These are phyloP conservation scores for Halcyon smyrnensis DNA, from an alignment of 2,797 vertebrate species.

Conservation along the genomic window DNA sequence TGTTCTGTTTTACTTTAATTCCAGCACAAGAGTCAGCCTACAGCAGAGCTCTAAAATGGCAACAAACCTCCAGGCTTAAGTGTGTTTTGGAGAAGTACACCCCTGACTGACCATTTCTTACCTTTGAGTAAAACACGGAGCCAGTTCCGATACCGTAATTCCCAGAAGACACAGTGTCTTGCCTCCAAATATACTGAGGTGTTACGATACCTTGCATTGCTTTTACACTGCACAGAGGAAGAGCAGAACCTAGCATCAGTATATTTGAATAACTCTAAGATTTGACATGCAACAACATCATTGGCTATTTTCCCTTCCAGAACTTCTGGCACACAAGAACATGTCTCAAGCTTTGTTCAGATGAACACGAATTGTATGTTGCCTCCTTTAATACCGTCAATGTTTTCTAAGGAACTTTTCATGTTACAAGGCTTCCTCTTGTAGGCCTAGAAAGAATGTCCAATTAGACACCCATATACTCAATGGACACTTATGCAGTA, in stretches of 20 bases:
- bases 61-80: neutral
- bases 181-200: neutral
- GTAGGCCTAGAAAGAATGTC: neutral
- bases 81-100: neutral
- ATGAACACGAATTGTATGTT: neutral
- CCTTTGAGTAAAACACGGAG: neutral
- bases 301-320: neutral
- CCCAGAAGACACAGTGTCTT: neutral
- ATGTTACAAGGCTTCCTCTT: neutral
- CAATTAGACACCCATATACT: neutral
- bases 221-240: neutral
- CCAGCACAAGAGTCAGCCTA: slow-evolving; percentile 20
- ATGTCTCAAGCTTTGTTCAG: neutral
- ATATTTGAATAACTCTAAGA: neutral
- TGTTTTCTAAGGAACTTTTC: neutral
- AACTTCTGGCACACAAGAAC: neutral
- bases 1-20: neutral
- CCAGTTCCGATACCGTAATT: neutral
- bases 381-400: neutral
- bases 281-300: neutral
- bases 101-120: neutral
- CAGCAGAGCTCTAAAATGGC: neutral
- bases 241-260: neutral
- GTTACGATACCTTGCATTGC: neutral
- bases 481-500: fast-evolving